A percentile compares a stretch with the other conserved stretches of the same genome.
Evolutionary conservation across 2,888 invertebrate species (phyloP).

Genomic region (Chrysodeixis includens): DNA sequence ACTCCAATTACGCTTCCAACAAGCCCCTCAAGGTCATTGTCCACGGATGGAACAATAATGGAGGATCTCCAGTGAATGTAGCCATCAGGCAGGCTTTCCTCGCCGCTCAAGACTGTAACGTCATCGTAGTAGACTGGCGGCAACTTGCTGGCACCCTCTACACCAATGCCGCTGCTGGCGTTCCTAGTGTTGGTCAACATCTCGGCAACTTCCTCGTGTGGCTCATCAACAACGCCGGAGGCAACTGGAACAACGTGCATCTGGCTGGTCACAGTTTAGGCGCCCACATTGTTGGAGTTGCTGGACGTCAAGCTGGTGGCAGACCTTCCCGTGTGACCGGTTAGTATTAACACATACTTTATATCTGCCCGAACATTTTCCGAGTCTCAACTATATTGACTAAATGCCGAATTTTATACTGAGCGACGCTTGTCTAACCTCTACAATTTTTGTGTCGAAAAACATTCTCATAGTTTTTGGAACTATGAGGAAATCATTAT

Average conservation of each 20-base stretch:
- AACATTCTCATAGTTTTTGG: too few relatives aligned
- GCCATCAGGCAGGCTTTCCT: slow-evolving; percentile 71
- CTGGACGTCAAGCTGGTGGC: slow-evolving; percentile 69
- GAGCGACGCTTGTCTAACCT: too few relatives aligned
- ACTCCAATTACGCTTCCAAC: slow-evolving; percentile 67
- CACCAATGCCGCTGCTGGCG: slow-evolving; percentile 68
- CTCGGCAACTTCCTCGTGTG: slow-evolving; percentile 81
- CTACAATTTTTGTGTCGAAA: too few relatives aligned
- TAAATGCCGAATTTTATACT: too few relatives aligned
- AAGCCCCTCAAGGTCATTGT: slow-evolving; percentile 71
- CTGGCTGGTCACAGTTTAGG: slow-evolving; percentile 85
- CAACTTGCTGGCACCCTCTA: slow-evolving; percentile 66
- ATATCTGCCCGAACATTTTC: too few relatives aligned
- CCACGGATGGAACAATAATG: slow-evolving; percentile 79
- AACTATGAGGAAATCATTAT: too few relatives aligned
- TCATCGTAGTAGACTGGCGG: slow-evolving; percentile 82
- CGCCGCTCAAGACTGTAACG: slow-evolving; percentile 71
- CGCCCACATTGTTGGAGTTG: slow-evolving; percentile 80
- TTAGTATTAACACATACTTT: slow-evolving; percentile 53
- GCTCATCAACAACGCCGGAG: slow-evolving; percentile 75
- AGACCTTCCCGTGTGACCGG: slow-evolving; percentile 72
- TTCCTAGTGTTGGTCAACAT: slow-evolving; percentile 73
- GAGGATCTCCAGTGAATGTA: slow-evolving; percentile 67
- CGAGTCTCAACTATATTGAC: too few relatives aligned
- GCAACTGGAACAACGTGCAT: slow-evolving; percentile 79